These are phyloP conservation scores for Pagetopsis macropterus DNA, from an alignment of 2,797 vertebrate species.

Conservation along the genomic window DNA sequence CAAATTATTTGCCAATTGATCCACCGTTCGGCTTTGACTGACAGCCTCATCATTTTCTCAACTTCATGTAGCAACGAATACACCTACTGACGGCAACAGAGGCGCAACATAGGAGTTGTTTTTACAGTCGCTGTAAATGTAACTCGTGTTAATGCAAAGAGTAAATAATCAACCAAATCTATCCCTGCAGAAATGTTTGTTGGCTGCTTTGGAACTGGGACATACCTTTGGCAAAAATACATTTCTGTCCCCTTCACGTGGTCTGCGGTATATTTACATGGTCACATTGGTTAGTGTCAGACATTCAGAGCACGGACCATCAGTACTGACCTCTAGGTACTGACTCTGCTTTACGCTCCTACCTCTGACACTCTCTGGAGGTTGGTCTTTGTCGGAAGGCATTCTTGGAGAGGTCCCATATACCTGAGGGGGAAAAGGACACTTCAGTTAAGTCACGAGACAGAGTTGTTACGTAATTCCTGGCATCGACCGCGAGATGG, in stretches of 20 bases:
- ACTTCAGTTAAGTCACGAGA: slow-evolving; percentile 1
- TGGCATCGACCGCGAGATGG: not conserved
- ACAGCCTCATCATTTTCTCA: not conserved
- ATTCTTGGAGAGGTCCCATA: not conserved
- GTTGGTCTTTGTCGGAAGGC: too few species aligned
- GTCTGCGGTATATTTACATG: not conserved
- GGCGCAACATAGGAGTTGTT: not conserved
- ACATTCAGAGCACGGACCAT: not conserved
- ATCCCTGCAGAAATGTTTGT: not conserved
- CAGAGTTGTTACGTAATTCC: slow-evolving; percentile 13
- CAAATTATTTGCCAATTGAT: not conserved
- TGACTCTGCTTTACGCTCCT: too few species aligned
- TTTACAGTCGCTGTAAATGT: not conserved
- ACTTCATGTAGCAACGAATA: slow-evolving; percentile 9
- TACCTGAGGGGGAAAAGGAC: not conserved
- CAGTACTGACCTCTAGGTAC: not conserved
- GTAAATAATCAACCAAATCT: not conserved
- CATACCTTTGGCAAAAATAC: not conserved
- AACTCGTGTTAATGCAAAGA: not conserved
- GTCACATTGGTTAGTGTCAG: not conserved
- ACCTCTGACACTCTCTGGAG: not conserved
- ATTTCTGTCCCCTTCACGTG: not conserved
- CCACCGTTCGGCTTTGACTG: not conserved
- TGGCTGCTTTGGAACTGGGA: not conserved
- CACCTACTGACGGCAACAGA: not conserved